Percentiles rank a stretch among this genome's conserved stretches.
Evolutionary conservation across 2,113 vertebrate genomes (phyloP).

Genomic region (Penelope pileata): DNA sequence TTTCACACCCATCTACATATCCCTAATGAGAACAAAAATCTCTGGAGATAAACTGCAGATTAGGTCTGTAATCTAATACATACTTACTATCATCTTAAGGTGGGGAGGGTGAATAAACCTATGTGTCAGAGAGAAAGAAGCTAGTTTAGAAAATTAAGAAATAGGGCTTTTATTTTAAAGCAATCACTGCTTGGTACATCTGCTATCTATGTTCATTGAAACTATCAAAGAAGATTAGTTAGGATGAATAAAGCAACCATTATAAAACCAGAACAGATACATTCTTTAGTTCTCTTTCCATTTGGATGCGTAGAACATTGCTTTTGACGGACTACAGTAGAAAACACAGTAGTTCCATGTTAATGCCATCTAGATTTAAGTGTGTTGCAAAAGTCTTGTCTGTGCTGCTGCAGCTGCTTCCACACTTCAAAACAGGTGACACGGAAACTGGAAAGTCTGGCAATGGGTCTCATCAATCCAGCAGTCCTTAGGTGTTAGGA

Average conservation of each 20-base stretch:
- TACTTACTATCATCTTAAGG: not conserved
- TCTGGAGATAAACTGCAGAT: conserved; percentile 7
- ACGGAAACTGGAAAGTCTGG: conserved; percentile 30
- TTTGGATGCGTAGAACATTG: conserved; percentile 27
- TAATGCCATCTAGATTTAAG: conserved; percentile 39
- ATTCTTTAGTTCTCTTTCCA: conserved; percentile 50
- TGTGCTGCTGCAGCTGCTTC: conserved; percentile 52
- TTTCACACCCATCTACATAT: not conserved
- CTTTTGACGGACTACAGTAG: conserved; percentile 24
- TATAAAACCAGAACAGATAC: not conserved
- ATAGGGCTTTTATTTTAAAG: conserved; percentile 9
- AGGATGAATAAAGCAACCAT: not conserved
- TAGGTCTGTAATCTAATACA: not conserved
- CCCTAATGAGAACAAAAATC: conserved; percentile 22
- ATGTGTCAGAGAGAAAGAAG: not conserved
- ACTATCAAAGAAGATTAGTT: not conserved
- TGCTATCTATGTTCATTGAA: not conserved
- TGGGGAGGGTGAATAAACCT: not conserved
- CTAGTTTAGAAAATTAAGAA: not conserved
- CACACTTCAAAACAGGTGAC: conserved; percentile 31
- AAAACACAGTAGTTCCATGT: conserved; percentile 32
- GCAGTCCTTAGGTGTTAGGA: conserved; percentile 45
- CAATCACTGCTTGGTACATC: not conserved
- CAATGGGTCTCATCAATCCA: not conserved
- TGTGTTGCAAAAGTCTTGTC: conserved; percentile 44